A percentile compares a stretch with the other conserved stretches of the same genome.
phyloP scores from a whole-genome alignment of 2,113 vertebrate species.

The Corythornis madagascariensis region DNA sequence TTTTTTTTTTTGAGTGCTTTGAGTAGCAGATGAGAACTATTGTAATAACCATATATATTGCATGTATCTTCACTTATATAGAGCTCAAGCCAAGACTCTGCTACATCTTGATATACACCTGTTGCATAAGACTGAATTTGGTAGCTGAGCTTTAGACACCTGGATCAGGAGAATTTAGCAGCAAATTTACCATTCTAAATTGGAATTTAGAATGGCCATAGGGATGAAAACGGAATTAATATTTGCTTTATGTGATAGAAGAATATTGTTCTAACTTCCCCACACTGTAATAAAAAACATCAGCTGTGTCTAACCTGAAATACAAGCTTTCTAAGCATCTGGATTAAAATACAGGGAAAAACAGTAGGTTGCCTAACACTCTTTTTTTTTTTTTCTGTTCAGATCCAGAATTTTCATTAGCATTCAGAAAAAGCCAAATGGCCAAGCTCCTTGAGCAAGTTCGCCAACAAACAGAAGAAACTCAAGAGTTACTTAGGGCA shows the following conservation, averaged over 20 bases:
- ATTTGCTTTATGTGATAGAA: background rate
- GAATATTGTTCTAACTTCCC: background rate
- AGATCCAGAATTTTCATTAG: conserved; percentile 69
- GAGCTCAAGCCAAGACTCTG: background rate
- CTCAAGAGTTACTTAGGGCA: conserved; percentile 65
- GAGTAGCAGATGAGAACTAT: background rate
- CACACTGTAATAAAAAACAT: background rate
- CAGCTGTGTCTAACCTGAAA: background rate
- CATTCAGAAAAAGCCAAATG: conserved; percentile 54
- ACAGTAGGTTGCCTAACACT: background rate
- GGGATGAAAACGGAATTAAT: background rate
- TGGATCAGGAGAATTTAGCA: background rate
- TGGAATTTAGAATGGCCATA: background rate
- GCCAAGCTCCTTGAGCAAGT: conserved; percentile 63
- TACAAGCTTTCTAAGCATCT: background rate
- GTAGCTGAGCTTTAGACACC: background rate
- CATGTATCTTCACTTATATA: background rate
- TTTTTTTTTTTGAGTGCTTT: background rate
- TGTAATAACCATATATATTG: background rate
- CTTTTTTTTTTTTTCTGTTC: background rate
- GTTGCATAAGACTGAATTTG: background rate
- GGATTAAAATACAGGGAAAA: background rate
- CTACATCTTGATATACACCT: background rate
- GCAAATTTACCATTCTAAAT: background rate
- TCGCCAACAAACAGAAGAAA: conserved; percentile 70